Evolutionary conservation across 2,113 vertebrate genomes (phyloP), one percentile per base, ranked within the genome.

Genomic region (Capreolus pygargus): DNA sequence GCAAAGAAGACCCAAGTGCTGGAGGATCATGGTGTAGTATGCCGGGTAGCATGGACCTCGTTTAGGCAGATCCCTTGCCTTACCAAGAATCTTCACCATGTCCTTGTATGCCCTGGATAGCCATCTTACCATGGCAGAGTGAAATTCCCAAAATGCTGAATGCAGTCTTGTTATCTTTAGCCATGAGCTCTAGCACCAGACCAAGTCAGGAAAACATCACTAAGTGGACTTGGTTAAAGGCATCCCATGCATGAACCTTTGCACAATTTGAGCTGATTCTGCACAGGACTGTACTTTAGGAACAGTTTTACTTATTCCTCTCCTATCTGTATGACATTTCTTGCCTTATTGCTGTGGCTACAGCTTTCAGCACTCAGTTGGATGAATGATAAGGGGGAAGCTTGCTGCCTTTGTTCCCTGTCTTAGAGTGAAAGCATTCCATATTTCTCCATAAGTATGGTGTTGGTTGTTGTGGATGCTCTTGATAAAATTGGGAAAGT

Each of bases 231-330:
- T 58, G 27, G 33, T 86, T 36, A 61, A 60, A 82, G 60, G 11
- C 1, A 14, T 19, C 36, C 12, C 33, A 39, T 1, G 6, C 1
- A 4, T 6, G 30, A 84, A 33, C 5, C 30, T 79, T 60, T 17
- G 36, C 27, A 28, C 39, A 50, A 5, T 14, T 50, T 14, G 27
- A 91, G 19, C 6, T 14, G 39, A 57, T 82, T 94, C 28, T 67
- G 9, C 36, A 12, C 8, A 7, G 13, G 30, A 3, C 10, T 19
- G 0, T 30, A 14, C 33, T 5, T 28, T n/a, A 81, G 61, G 39
- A 85, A 33, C 23, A 43, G 43, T 52, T 94, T 58, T 36, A 11
- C 39, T 58, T 79, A 28, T 87, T 52, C 36, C 45, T 86, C n/a
- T 64, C 45, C 17, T 50, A 5, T 79, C 45, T 52, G 13, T 52